Percentiles rank a stretch among this genome's conserved stretches.
Conservation (phyloP, 2,888 invertebrate genomes). For the Ornithoptera priamus region DNA sequence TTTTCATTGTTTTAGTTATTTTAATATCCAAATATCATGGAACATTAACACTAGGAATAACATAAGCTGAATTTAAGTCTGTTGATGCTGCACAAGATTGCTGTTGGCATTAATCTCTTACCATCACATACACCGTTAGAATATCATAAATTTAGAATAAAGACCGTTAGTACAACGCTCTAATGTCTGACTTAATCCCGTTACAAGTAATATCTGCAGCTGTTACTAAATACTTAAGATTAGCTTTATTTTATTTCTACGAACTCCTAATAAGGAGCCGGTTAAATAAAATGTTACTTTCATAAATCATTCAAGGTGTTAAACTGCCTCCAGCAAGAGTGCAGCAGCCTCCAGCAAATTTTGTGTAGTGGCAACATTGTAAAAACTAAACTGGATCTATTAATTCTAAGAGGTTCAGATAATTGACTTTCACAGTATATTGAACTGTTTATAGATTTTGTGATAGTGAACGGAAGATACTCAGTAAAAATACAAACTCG, state of each 20-base stretch:
- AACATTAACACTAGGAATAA: too few relatives aligned
- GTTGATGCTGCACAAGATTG: too few relatives aligned
- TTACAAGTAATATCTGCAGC: background rate
- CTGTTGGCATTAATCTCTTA: too few relatives aligned
- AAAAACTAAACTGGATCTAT: slow-evolving; percentile 15
- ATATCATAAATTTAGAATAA: too few relatives aligned
- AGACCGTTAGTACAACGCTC: too few relatives aligned
- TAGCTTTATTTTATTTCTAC: background rate
- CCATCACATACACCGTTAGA: too few relatives aligned
- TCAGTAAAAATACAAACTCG: too few relatives aligned
- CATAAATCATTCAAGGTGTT: slow-evolving; percentile 21
- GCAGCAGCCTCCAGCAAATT: background rate
- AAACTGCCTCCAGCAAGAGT: slow-evolving; percentile 11
- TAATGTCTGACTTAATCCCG: too few relatives aligned
- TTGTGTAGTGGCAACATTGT: slow-evolving; percentile 4
- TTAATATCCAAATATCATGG: too few relatives aligned
- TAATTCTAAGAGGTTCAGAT: slow-evolving; percentile 1
- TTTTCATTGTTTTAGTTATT: too few relatives aligned
- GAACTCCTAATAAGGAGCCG: background rate
- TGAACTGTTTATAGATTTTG: background rate
- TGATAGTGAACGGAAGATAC: background rate
- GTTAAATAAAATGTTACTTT: background rate
- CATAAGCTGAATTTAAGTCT: too few relatives aligned
- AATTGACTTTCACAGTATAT: slow-evolving; percentile 16
- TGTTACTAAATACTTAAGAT: background rate